These are phyloP conservation scores for Pristionchus fissidentatus DNA, from an alignment of 2,888 invertebrate species.

Conservation along the genomic window DNA sequence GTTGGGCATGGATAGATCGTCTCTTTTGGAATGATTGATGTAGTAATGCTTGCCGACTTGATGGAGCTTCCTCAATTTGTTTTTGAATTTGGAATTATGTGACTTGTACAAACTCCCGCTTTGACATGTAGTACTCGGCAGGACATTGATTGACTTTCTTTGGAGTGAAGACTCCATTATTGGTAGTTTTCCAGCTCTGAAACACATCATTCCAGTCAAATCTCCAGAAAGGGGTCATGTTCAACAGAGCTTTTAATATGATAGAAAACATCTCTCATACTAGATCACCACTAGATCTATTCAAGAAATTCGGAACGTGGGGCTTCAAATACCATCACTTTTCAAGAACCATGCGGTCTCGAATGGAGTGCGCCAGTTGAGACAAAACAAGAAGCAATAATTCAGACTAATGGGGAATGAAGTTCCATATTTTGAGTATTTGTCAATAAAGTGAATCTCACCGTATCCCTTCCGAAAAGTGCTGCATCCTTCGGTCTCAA, in stretches of 20 bases:
- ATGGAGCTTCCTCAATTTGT: conserved; percentile 34
- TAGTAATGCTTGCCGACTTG: conserved; percentile 39
- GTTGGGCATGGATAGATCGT: too few relatives aligned
- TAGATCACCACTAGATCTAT: too few relatives aligned
- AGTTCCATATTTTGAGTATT: too few relatives aligned
- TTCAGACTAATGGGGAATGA: too few relatives aligned
- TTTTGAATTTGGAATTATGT: neutral
- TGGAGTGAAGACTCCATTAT: conserved; percentile 38
- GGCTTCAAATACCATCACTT: too few relatives aligned
- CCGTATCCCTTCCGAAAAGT: conserved; percentile 5
- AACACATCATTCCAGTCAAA: neutral
- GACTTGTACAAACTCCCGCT: neutral
- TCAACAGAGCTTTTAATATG: too few relatives aligned
- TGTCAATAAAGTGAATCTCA: neutral
- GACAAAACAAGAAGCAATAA: too few relatives aligned
- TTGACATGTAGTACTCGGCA: conserved; percentile 43
- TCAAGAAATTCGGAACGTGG: too few relatives aligned
- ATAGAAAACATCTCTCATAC: too few relatives aligned
- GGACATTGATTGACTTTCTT: conserved; percentile 12
- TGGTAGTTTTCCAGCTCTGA: conserved; percentile 18
- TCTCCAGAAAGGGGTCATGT: too few relatives aligned
- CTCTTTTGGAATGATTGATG: conserved; percentile 16
- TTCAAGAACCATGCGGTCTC: too few relatives aligned
- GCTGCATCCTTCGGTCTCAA: neutral
- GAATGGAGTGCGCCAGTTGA: too few relatives aligned